Evolutionary conservation across 2,888 invertebrate species (phyloP), one percentile per base, ranked within the genome.

Genomic region (Hyposoter dolosus): DNA sequence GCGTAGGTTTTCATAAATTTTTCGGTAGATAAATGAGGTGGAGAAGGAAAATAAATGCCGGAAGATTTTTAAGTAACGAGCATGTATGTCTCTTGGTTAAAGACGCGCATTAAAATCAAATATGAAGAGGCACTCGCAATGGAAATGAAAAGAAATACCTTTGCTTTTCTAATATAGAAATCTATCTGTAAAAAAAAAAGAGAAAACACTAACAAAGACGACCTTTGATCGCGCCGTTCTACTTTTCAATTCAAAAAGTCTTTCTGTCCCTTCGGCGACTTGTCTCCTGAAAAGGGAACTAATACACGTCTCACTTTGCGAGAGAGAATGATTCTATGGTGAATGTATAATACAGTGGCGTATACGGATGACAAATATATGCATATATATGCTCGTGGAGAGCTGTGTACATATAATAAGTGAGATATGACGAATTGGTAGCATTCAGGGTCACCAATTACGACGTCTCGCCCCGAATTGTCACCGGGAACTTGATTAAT

Each of bases 391-490:
- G 1, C 7, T 53, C 53, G 53, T 19, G 19, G 7, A n/a, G 19
- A 47, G 4, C 35, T 10, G 45, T 56, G 40, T 40, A 15, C 45
- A 43, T 45, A 71, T 60, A 63, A 47, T 5, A 45, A n/a, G 78
- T 50, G 76, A 80, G 71, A 86, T 83, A 86, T 86, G 86, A 86
- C 86, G 83, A 83, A 86, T 83, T 86, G 86, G 77, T 86, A 77
- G 85, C 43, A 83, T 86, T 83, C 85, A 86, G 75, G 85, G 85
- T 86, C 86, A 86, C 86, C 86, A 83, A 83, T 86, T 83, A 83
- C 86, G 80, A 81, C 72, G 85, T 83, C 86, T 77, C 81, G 68
- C 68, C 71, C 69, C 72, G 83, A 81, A 86, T 86, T 86, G 86
- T 86, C 86, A 83, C 80, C 80, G 83, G 35, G 63, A 68, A 81